These are phyloP conservation scores for Eristalinus sepulchralis DNA, from an alignment of 2,888 invertebrate genomes.

Conservation along the genomic window DNA sequence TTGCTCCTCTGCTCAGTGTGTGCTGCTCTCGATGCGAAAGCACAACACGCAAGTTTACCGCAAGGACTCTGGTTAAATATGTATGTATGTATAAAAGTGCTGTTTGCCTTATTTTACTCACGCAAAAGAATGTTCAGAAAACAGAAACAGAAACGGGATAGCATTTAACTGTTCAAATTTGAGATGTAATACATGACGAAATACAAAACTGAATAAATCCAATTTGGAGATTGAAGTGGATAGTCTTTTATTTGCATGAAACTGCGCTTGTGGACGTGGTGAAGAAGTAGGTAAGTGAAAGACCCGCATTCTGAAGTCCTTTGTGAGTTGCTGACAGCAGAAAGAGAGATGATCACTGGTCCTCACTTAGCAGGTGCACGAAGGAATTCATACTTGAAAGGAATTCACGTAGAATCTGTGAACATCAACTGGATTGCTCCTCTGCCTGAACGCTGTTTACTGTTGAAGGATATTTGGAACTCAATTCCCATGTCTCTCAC, in stretches of 20 bases:
- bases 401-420: no score
- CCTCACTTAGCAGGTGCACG: no score
- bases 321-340: no score
- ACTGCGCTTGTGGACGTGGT: no score
- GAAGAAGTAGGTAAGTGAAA: no score
- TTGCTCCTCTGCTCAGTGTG: not conserved
- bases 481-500: no score
- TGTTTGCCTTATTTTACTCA: slow-evolving; percentile 50
- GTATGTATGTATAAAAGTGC: not conserved
- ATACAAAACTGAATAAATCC: slow-evolving; percentile 30
- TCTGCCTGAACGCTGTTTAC: no score
- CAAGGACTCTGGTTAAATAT: not conserved
- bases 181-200: slow-evolving; percentile 29
- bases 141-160: not conserved
- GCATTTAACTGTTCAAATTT: slow-evolving; percentile 7
- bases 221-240: not conserved
- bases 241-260: not conserved
- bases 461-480: no score
- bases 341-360: no score
- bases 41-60: not conserved
- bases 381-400: no score
- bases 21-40: not conserved
- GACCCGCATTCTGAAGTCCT: no score
- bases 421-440: no score
- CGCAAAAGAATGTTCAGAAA: slow-evolving; percentile 13